phyloP scores from a whole-genome alignment of 2,797 vertebrate species.

The Otolemur crassicaudatus region DNA sequence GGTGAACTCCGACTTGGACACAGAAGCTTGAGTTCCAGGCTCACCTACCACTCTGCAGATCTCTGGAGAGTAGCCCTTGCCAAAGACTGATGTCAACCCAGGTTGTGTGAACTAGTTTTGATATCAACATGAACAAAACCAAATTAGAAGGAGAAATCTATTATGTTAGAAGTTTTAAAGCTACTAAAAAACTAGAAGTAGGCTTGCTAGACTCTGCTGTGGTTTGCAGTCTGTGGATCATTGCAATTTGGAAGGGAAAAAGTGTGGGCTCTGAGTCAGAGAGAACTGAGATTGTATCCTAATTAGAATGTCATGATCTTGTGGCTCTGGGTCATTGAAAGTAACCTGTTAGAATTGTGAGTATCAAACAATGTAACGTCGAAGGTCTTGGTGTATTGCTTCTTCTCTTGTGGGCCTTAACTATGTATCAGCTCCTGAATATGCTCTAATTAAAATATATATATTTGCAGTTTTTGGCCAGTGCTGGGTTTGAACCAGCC shows the following conservation, averaged over 20 bases:
- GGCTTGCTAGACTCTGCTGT: not conserved
- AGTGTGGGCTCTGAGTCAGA: not conserved
- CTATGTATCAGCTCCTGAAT: not conserved
- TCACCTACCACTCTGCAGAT: not conserved
- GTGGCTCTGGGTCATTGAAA: not conserved
- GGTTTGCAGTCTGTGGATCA: not conserved
- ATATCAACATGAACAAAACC: not conserved
- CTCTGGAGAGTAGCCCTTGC: not conserved
- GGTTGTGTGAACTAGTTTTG: not conserved
- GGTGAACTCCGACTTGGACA: not conserved
- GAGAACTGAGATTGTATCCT: not conserved
- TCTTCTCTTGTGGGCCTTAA: not conserved
- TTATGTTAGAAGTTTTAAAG: not conserved
- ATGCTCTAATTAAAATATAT: not conserved
- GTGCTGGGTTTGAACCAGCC: too few species aligned
- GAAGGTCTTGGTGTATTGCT: not conserved
- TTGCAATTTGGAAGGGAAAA: not conserved
- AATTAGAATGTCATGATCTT: not conserved
- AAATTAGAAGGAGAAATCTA: not conserved
- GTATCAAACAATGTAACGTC: not conserved
- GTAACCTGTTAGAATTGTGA: not conserved
- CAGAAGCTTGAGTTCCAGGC: not conserved
- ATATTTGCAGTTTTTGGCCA: not conserved
- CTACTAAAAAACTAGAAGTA: not conserved
- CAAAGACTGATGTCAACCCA: not conserved